Base-by-base conservation (phyloP, 1,140 invertebrate genomes). In the Hycleus cichorii region DNA sequence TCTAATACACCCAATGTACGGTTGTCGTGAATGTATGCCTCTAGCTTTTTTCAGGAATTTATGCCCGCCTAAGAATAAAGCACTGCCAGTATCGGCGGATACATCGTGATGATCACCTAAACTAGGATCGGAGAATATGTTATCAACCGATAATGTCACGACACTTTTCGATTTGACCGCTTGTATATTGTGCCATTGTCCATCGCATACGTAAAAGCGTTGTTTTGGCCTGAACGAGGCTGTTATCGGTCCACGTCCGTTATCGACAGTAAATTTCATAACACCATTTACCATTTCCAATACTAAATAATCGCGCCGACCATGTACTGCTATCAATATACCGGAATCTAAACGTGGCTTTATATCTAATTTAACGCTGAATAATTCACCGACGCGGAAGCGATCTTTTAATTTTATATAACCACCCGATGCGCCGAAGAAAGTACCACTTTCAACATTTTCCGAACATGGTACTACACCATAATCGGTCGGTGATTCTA, bases 61-160 rank as follows among this genome's bases (percentile, higher is more conserved):
- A 73, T 95, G 86, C 0, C 94, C 93, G 39, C 95, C 95, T 64
- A 98, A 79, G 72, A 88, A 98, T 1, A 98, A 74, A 0, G 91
- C 87, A 64, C 92, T 85, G 27, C 84, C 87, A 0, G 93, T 94
- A 59, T 91, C 83, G 0, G 91, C 89, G 1, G 82, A 81, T 1
- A 79, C 78, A 1, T 81, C 78, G 45, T 80, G 82, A 45, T 79
- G 79, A 39, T 73, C 71, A 10, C 90, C 88, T n/a, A 88, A 79
- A 4, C 83, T 81, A 5, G 86, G 76, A 51, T 84, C 72, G 3
- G 82, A 76, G 66, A 82, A 80, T 55, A 84, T 78, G 40, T 87
- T 86, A 72, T 96, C 90, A 0, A 95, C 89, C 0, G 83, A 83
- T 7, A 97, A 70, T 1, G 85, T 83, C 0, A 94, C 84, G 0